Evolutionary conservation across 2,797 vertebrate genomes (phyloP).

Genomic region (Sebastes wilsoni): DNA sequence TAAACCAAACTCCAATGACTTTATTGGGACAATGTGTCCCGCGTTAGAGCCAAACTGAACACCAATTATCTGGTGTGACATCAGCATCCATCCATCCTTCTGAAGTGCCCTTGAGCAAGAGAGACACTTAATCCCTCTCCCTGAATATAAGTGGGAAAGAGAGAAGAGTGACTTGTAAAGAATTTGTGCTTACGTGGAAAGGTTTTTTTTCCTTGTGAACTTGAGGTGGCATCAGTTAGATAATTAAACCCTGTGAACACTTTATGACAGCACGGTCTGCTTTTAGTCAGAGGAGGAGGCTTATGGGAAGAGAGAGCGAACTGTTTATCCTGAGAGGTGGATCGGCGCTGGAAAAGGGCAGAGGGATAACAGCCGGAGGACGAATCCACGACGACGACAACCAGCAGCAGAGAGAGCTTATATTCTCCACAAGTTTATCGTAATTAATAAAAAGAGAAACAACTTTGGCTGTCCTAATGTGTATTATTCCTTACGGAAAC

Average conservation of each 20-base stretch:
- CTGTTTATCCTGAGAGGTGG: conserved; percentile 31
- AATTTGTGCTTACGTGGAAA: neutral
- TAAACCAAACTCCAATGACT: neutral
- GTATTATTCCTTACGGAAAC: neutral
- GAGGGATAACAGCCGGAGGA: conserved; percentile 9
- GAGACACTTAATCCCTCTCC: neutral
- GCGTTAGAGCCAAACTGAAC: neutral
- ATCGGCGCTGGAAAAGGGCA: neutral
- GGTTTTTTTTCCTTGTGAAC: neutral
- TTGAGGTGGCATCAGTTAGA: conserved; percentile 1
- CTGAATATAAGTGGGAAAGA: neutral
- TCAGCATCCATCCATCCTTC: neutral
- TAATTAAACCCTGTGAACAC: conserved; percentile 33
- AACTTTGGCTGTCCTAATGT: neutral
- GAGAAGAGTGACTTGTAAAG: neutral
- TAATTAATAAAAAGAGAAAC: neutral
- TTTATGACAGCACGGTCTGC: conserved; percentile 39
- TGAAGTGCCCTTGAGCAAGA: neutral
- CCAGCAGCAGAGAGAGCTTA: neutral
- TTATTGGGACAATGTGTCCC: neutral
- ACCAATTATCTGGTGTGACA: neutral
- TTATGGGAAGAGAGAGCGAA: conserved; percentile 3
- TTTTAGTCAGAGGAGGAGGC: conserved; percentile 11
- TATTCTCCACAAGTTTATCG: neutral
- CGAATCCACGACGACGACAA: neutral